Conservation (phyloP, 2,113 vertebrate genomes). For the Diphyllodes magnificus region DNA sequence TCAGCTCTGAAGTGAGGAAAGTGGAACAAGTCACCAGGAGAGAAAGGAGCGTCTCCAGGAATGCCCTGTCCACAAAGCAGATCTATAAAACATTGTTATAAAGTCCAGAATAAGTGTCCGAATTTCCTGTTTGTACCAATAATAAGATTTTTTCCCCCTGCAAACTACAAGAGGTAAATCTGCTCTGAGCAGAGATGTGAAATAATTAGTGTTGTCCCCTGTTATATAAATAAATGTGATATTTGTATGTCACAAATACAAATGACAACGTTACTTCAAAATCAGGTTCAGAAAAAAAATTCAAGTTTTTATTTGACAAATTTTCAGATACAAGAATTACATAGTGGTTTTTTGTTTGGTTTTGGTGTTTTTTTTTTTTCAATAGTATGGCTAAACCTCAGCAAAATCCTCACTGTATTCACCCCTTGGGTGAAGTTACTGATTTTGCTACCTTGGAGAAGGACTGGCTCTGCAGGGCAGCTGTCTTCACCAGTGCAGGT, state of each 20-base stretch:
- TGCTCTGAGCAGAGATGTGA: neutral
- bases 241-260: neutral
- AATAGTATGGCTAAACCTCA: neutral
- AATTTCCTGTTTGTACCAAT: neutral
- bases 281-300: neutral
- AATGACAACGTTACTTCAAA: neutral
- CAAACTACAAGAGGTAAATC: neutral
- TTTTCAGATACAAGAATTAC: neutral
- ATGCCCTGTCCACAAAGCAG: neutral
- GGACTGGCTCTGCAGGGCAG: neutral
- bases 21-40: neutral
- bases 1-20: neutral
- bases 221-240: neutral
- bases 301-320: neutral
- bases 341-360: neutral
- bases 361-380: no score
- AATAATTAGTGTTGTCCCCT: neutral
- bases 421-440: neutral
- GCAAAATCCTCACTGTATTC: neutral
- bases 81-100: neutral
- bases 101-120: neutral
- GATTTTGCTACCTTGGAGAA: neutral
- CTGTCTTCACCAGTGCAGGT: neutral
- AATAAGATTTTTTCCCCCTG: rapidly evolving
- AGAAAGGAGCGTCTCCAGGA: neutral